These are phyloP conservation scores for Meloidogyne exigua DNA, from an alignment of 1,140 invertebrate genomes.

Conservation along the genomic window DNA sequence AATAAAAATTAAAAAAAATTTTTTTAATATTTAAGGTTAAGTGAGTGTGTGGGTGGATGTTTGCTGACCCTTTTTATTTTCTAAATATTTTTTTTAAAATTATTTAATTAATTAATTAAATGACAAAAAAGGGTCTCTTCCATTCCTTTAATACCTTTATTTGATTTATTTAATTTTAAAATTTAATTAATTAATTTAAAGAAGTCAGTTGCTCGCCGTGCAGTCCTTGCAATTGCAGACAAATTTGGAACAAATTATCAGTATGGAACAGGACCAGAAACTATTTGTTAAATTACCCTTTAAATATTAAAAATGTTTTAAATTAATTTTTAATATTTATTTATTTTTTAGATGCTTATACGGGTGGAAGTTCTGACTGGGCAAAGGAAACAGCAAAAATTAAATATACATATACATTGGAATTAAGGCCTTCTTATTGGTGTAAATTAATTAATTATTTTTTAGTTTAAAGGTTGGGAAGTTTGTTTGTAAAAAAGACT, in stretches of 20 bases:
- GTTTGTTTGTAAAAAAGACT: too few species aligned
- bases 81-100: too few species aligned
- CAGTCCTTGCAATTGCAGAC: constrained; percentile 53
- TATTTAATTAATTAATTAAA: too few species aligned
- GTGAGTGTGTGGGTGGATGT: too few species aligned
- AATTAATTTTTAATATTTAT: too few species aligned
- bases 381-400: constrained; percentile 59
- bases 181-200: not conserved
- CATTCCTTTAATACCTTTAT: too few species aligned
- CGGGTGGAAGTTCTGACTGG: constrained; percentile 60
- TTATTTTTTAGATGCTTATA: constrained; percentile 57
- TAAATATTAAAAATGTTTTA: constrained; percentile 23
- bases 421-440: constrained; percentile 54
- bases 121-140: too few species aligned
- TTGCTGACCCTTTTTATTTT: too few species aligned
- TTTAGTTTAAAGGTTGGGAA: too few species aligned
- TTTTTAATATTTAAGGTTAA: too few species aligned
- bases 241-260: constrained; percentile 60
- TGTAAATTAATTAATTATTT: constrained; percentile 29
- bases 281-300: constrained; percentile 59
- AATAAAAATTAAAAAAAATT: constrained; percentile 9
- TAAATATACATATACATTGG: constrained; percentile 62
- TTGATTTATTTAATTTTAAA: too few species aligned
- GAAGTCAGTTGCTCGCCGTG: constrained; percentile 50
- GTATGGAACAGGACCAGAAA: constrained; percentile 59